A percentile compares a stretch with the other conserved stretches of the same genome.
These are phyloP conservation scores for Petaurus breviceps DNA, from an alignment of 2,113 vertebrate genomes.

Conservation along the genomic window DNA sequence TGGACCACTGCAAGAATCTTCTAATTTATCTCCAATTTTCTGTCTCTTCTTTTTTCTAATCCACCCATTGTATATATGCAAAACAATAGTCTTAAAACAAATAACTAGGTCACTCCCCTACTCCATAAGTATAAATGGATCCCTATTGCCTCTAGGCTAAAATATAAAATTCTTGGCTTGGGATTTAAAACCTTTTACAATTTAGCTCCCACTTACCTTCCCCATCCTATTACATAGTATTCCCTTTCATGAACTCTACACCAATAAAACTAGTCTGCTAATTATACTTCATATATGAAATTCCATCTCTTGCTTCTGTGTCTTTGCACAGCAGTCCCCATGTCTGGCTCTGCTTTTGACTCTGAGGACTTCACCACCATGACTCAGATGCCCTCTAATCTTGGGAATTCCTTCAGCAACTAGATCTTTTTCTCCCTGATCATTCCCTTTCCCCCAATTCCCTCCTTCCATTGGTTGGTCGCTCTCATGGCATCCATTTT, in stretches of 20 bases:
- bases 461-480: not conserved
- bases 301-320: not conserved
- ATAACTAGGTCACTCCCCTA: not conserved
- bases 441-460: not conserved
- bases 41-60: not conserved
- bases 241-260: not conserved
- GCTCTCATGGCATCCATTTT: not conserved
- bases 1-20: not conserved
- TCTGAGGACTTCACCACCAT: not conserved
- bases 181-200: too few species aligned
- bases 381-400: not conserved
- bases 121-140: not conserved
- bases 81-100: not conserved
- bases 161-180: not conserved
- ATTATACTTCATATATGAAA: not conserved
- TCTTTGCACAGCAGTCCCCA: too few species aligned
- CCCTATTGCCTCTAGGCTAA: not conserved
- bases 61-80: not conserved
- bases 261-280: not conserved
- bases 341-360: too few species aligned
- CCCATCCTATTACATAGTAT: too few species aligned
- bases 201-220: too few species aligned
- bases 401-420: not conserved
- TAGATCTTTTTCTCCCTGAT: not conserved
- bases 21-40: not conserved